Evolutionary conservation across 2,797 vertebrate genomes (phyloP).

Genomic region (Acipenser transmontanus): DNA sequence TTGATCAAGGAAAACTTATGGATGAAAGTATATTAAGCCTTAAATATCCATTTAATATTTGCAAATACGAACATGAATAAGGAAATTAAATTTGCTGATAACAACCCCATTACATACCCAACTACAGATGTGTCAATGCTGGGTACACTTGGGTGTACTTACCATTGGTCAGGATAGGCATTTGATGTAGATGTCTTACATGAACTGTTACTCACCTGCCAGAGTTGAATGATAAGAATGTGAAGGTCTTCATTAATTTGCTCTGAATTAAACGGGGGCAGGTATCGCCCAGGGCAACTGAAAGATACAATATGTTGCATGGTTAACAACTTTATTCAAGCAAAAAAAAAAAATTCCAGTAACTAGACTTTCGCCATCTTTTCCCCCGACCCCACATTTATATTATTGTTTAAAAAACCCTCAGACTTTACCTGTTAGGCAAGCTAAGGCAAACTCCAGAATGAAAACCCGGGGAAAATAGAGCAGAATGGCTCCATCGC

Average conservation of each 20-base stretch:
- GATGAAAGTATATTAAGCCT: not conserved
- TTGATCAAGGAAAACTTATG: not conserved
- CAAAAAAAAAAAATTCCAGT: not conserved
- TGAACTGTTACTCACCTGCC: constrained; percentile 63
- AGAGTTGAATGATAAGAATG: constrained; percentile 67
- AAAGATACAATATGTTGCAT: not conserved
- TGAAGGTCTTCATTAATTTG: constrained; percentile 77
- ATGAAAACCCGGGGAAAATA: no score
- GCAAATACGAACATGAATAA: not conserved
- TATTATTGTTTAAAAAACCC: not conserved
- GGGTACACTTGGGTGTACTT: no score
- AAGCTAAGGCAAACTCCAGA: no score
- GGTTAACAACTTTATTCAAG: not conserved
- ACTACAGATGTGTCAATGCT: no score
- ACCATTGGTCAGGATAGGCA: no score
- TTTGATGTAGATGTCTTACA: not conserved
- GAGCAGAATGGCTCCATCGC: no score
- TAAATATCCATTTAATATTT: not conserved
- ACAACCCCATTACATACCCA: not conserved
- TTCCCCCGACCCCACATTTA: not conserved
- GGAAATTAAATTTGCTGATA: not conserved
- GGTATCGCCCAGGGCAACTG: constrained; percentile 69
- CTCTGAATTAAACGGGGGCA: constrained; percentile 70
- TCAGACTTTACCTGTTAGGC: no score
- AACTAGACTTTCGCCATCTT: not conserved